These are phyloP conservation scores for Diglossa cyanea DNA, from an alignment of 2,797 vertebrate species.

Conservation along the genomic window DNA sequence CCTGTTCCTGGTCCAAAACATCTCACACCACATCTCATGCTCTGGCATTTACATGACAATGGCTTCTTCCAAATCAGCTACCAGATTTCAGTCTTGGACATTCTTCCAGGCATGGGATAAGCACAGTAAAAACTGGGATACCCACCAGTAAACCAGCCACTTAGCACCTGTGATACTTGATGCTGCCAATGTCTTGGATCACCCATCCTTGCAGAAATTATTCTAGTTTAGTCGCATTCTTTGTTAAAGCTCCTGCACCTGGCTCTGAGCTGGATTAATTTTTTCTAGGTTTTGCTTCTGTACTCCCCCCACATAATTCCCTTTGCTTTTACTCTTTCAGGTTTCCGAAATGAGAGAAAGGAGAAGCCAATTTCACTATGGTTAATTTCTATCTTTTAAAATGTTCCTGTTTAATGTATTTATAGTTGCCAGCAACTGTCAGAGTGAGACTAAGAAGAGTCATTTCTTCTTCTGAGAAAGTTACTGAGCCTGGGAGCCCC, in stretches of 20 bases:
- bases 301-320: neutral
- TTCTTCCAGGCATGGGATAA: neutral
- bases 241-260: neutral
- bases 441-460: constrained; percentile 15
- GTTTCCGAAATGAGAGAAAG: neutral
- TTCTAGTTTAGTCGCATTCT: neutral
- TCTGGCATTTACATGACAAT: neutral
- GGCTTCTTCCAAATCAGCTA: neutral
- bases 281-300: neutral
- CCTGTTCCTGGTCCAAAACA: neutral
- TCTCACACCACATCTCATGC: neutral
- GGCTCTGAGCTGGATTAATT: neutral
- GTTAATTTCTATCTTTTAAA: constrained; percentile 41
- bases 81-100: neutral
- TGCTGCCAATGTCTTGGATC: neutral
- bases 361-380: constrained; percentile 9
- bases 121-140: neutral
- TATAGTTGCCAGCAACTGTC: constrained; percentile 21
- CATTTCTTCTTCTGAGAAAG: constrained; percentile 17
- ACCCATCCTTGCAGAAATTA: neutral
- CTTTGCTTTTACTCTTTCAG: neutral
- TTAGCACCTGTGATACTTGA: neutral
- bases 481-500: neutral
- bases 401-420: neutral
- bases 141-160: neutral